These are phyloP conservation scores for Phalacrocorax carbo DNA, from an alignment of 2,113 vertebrate species.

Conservation along the genomic window DNA sequence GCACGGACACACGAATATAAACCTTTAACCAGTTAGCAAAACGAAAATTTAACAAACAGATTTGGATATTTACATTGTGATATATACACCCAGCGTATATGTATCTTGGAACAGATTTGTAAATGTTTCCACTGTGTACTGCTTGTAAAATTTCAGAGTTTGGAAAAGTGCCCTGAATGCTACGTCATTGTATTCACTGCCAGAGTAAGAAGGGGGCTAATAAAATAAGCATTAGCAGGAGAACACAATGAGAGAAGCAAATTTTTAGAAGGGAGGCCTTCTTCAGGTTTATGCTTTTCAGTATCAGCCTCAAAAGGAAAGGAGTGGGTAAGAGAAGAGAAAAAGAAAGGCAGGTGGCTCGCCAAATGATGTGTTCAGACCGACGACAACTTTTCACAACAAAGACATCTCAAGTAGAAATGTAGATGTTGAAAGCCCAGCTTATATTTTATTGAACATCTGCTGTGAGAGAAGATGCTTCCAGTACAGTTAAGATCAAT, in stretches of 20 bases:
- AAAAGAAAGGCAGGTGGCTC: not conserved
- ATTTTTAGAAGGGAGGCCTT: not conserved
- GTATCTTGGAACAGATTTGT: slow-evolving; percentile 54
- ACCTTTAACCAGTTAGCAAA: not conserved
- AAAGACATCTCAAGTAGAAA: not conserved
- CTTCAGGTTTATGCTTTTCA: not conserved
- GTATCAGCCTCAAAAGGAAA: not conserved
- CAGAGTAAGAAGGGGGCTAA: slow-evolving; percentile 17
- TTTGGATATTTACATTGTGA: slow-evolving; percentile 28
- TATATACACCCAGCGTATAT: not conserved
- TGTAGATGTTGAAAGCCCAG: not conserved
- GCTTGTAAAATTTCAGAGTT: slow-evolving; percentile 53
- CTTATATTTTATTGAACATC: not conserved
- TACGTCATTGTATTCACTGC: not conserved
- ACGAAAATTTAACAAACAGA: not conserved
- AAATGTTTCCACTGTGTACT: slow-evolving; percentile 66
- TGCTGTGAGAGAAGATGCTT: not conserved
- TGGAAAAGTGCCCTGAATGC: slow-evolving; percentile 13
- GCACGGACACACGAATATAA: not conserved
- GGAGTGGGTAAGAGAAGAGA: accelerated
- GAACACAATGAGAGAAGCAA: not conserved
- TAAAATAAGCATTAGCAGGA: slow-evolving; percentile 28
- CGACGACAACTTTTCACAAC: not conserved
- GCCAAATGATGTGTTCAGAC: not conserved
- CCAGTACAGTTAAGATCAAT: not conserved